Conservation (phyloP, 2,797 vertebrate species). For the Hyperoplus immaculatus region DNA sequence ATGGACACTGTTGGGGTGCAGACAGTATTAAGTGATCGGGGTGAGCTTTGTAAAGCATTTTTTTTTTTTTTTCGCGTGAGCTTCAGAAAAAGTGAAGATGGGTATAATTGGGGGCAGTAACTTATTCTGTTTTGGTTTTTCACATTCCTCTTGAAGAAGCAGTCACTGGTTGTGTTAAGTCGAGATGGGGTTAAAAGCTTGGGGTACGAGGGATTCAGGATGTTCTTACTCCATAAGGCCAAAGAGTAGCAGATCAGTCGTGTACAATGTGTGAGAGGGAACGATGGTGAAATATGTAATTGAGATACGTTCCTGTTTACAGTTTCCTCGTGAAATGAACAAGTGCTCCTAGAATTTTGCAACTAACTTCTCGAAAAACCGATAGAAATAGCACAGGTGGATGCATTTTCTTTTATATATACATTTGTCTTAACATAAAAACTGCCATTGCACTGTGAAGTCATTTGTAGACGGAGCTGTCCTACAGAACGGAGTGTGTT, state of each 20-base stretch:
- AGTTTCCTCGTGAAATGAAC: conserved; percentile 27
- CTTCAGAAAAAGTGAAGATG: neutral
- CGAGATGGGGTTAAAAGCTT: neutral
- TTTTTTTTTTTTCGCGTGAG: neutral
- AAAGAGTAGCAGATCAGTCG: conserved; percentile 66
- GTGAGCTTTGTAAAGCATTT: conserved; percentile 1
- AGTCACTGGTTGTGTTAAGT: conserved; percentile 16
- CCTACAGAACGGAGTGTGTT: conserved; percentile 14
- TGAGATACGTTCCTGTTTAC: conserved; percentile 50
- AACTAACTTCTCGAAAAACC: conserved; percentile 12
- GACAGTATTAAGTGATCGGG: conserved; percentile 72
- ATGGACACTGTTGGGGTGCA: conserved; percentile 16
- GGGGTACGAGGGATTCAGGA: neutral
- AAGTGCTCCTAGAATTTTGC: conserved; percentile 15
- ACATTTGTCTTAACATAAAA: conserved; percentile 74
- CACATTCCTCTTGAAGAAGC: conserved; percentile 16
- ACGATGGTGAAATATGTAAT: neutral
- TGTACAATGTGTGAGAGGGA: neutral
- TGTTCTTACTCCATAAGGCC: conserved; percentile 56
- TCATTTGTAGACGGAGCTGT: conserved; percentile 40
- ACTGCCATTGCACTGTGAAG: conserved; percentile 83
- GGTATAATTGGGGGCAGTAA: conserved; percentile 11
- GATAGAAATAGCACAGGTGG: conserved; percentile 29
- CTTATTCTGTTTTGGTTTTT: conserved; percentile 30
- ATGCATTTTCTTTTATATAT: conserved; percentile 47